Percentiles rank a stretch among this genome's conserved stretches.
Evolutionary conservation across 2,888 invertebrate species (phyloP).

Genomic region (Acanthosepion esculentum): DNA sequence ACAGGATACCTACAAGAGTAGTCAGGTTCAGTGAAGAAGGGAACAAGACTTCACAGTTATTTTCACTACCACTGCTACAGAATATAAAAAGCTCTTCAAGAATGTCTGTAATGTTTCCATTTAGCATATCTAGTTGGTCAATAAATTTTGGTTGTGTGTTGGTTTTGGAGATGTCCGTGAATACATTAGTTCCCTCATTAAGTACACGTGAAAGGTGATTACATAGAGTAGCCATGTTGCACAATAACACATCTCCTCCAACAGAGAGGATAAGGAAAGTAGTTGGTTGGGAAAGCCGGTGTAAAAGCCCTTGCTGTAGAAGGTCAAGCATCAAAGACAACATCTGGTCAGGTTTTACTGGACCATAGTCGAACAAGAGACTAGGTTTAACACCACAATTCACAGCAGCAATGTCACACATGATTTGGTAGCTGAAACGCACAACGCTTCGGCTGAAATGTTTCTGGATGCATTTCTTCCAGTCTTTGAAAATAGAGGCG

Average conservation of each 20-base stretch:
- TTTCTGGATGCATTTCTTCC: conserved; percentile 37
- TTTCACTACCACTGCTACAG: neutral
- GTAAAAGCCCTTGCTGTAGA: neutral
- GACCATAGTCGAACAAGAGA: conserved; percentile 40
- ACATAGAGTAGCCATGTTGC: neutral
- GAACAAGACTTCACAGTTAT: neutral
- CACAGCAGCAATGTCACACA: conserved; percentile 35
- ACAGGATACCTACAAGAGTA: neutral
- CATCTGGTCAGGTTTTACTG: conserved; percentile 2
- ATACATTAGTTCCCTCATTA: neutral
- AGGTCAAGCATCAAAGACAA: conserved; percentile 24
- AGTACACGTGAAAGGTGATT: neutral
- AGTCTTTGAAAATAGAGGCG: neutral
- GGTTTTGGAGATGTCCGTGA: conserved; percentile 38
- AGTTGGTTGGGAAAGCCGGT: neutral
- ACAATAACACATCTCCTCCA: conserved; percentile 35
- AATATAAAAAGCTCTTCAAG: neutral
- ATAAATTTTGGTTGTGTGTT: neutral
- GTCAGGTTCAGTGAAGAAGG: conserved; percentile 34
- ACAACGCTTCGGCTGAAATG: conserved; percentile 10
- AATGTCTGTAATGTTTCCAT: neutral
- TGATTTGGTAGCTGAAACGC: conserved; percentile 37
- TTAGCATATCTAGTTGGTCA: neutral
- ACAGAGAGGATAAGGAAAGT: neutral
- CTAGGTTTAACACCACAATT: conserved; percentile 34